These are phyloP conservation scores for Euphonia xanthogaster DNA, from an alignment of 2,797 vertebrate species.

Conservation along the genomic window DNA sequence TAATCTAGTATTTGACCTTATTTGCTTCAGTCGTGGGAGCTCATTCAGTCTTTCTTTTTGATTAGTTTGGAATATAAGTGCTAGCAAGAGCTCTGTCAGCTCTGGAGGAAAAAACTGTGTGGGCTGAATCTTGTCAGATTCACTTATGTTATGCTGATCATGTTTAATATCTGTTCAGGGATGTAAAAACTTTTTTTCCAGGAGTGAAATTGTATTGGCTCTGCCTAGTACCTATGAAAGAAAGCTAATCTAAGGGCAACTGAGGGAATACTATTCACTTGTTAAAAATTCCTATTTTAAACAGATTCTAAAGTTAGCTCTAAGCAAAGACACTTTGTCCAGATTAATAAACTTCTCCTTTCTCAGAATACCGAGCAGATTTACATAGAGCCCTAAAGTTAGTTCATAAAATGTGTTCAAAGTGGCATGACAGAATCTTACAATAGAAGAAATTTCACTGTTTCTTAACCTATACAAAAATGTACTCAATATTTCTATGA, in stretches of 20 bases:
- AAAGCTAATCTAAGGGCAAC: constrained; percentile 29
- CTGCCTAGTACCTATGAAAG: constrained; percentile 17
- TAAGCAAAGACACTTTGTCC: constrained; percentile 24
- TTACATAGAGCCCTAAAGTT: constrained; percentile 15
- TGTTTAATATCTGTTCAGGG: constrained; percentile 53
- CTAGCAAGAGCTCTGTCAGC: constrained; percentile 1
- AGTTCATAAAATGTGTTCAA: constrained; percentile 14
- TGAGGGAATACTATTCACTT: constrained; percentile 40
- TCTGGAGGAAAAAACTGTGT: constrained; percentile 27
- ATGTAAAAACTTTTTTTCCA: constrained; percentile 29
- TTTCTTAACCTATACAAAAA: not conserved
- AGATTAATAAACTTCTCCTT: constrained; percentile 29
- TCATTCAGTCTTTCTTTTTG: constrained; percentile 15
- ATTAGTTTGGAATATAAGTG: constrained; percentile 30
- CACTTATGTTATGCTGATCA: constrained; percentile 38
- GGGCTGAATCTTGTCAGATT: constrained; percentile 38
- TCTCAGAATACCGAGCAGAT: constrained; percentile 23
- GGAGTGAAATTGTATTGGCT: constrained; percentile 11
- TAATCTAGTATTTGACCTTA: not conserved
- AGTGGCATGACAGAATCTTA: not conserved
- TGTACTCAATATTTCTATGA: not conserved
- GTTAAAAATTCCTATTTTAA: constrained; percentile 48
- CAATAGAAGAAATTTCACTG: not conserved
- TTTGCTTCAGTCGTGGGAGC: not conserved
- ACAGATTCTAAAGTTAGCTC: not conserved